Conservation (phyloP, 1,140 invertebrate genomes). For the Pseudachorutes palmiensis region DNA sequence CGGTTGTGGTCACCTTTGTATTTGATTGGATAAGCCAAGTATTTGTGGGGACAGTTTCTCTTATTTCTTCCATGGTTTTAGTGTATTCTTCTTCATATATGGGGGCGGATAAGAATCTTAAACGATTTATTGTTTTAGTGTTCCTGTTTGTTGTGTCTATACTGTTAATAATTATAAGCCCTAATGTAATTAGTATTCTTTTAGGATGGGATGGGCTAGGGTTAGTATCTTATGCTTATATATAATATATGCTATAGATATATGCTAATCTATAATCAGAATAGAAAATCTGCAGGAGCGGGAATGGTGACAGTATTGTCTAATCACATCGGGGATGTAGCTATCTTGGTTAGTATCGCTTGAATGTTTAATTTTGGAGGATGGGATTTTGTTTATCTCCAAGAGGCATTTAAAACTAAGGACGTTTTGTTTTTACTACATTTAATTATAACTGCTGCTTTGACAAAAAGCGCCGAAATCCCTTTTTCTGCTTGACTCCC, state of each 20-base stretch:
- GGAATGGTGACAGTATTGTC: slow-evolving; percentile 54
- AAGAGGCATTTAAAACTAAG: slow-evolving; percentile 39
- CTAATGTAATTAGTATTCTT: slow-evolving; percentile 59
- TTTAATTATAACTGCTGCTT: slow-evolving; percentile 49
- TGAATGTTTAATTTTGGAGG: slow-evolving; percentile 49
- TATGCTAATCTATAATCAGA: slow-evolving; percentile 59
- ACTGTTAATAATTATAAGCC: slow-evolving; percentile 57
- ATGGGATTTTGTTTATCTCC: slow-evolving; percentile 47
- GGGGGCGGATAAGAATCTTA: slow-evolving; percentile 45
- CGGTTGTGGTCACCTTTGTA: slow-evolving; percentile 48
- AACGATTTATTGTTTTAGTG: slow-evolving; percentile 53
- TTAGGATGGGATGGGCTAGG: slow-evolving; percentile 61
- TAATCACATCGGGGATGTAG: slow-evolving; percentile 55
- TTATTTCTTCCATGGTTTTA: slow-evolving; percentile 53
- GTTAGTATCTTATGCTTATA: slow-evolving; percentile 56
- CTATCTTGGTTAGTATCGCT: slow-evolving; percentile 50
- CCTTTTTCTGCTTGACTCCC: slow-evolving; percentile 51
- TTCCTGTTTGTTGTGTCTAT: slow-evolving; percentile 58
- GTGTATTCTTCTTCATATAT: slow-evolving; percentile 54
- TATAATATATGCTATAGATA: too few relatives aligned
- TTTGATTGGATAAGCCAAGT: slow-evolving; percentile 53
- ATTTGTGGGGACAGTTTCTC: slow-evolving; percentile 49
- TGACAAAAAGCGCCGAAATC: slow-evolving; percentile 66
- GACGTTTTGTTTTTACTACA: slow-evolving; percentile 42
- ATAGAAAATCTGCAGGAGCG: slow-evolving; percentile 51